Evolutionary conservation across 2,797 vertebrate species (phyloP).

Genomic region (Rachycentron canadum): DNA sequence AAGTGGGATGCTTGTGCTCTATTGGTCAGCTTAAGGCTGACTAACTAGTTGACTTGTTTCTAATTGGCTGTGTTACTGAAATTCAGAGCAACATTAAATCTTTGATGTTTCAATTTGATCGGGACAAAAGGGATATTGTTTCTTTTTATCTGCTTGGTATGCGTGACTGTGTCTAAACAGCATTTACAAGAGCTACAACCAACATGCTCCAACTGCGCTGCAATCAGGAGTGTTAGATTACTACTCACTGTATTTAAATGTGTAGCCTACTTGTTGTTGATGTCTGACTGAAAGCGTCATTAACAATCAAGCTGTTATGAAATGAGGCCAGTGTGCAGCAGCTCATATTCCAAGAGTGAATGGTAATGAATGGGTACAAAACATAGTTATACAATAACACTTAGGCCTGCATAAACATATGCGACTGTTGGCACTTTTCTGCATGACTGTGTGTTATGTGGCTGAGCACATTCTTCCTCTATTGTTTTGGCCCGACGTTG

Average conservation of each 20-base stretch:
- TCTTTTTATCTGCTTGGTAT: constrained; percentile 44
- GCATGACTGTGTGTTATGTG: constrained; percentile 31
- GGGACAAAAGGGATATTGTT: constrained; percentile 56
- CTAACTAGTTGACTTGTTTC: constrained; percentile 62
- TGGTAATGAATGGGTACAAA: constrained; percentile 33
- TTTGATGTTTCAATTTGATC: constrained; percentile 71
- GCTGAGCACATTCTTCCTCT: constrained; percentile 50
- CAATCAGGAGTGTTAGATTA: constrained; percentile 58
- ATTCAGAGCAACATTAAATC: constrained; percentile 64
- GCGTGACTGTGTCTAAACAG: constrained; percentile 24
- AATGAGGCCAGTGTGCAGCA: constrained; percentile 54
- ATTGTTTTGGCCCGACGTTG: constrained; percentile 49
- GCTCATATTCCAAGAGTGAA: constrained; percentile 23
- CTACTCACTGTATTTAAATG: constrained; percentile 50
- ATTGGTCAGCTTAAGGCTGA: constrained; percentile 77
- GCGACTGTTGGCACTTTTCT: constrained; percentile 37
- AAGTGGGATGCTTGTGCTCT: constrained; percentile 76
- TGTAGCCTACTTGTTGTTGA: constrained; percentile 33
- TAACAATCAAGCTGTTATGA: constrained; percentile 65
- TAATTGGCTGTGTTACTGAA: constrained; percentile 73
- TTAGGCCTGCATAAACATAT: constrained; percentile 16
- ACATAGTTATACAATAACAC: constrained; percentile 36
- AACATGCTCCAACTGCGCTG: constrained; percentile 35
- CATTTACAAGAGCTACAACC: constrained; percentile 22
- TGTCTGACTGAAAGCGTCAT: constrained; percentile 54